These are phyloP conservation scores for Platysternon megacephalum DNA, from an alignment of 2,113 vertebrate genomes.

Conservation along the genomic window DNA sequence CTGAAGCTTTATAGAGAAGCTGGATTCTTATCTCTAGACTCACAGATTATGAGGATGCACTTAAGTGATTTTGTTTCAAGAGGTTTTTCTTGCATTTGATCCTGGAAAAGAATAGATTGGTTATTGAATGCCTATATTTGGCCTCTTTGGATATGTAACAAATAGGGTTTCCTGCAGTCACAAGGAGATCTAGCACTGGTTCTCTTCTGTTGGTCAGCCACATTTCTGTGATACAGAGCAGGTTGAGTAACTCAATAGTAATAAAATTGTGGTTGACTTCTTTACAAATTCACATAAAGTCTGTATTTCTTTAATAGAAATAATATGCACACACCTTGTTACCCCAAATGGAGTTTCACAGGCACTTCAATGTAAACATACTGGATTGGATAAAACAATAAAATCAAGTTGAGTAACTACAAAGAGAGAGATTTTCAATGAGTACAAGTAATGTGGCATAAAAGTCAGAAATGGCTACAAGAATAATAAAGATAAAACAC, in stretches of 20 bases:
- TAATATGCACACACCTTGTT: no score
- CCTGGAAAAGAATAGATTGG: background rate
- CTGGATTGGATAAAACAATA: no score
- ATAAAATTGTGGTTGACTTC: background rate
- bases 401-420: no score
- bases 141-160: background rate
- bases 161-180: background rate
- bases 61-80: background rate
- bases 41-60: background rate
- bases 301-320: no score
- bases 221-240: background rate
- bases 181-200: background rate
- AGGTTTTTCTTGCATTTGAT: background rate
- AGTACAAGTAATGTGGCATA: no score
- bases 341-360: no score
- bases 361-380: no score
- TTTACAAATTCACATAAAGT: no score
- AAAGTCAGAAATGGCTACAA: no score
- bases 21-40: background rate
- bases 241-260: background rate
- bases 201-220: background rate
- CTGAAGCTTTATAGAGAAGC: background rate
- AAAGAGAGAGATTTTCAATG: no score
- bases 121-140: background rate
- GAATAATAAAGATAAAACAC: no score